Percentiles rank a stretch among this genome's conserved stretches.
phyloP scores from a whole-genome alignment of 2,797 vertebrate genomes.

The Darevskia mixta region DNA sequence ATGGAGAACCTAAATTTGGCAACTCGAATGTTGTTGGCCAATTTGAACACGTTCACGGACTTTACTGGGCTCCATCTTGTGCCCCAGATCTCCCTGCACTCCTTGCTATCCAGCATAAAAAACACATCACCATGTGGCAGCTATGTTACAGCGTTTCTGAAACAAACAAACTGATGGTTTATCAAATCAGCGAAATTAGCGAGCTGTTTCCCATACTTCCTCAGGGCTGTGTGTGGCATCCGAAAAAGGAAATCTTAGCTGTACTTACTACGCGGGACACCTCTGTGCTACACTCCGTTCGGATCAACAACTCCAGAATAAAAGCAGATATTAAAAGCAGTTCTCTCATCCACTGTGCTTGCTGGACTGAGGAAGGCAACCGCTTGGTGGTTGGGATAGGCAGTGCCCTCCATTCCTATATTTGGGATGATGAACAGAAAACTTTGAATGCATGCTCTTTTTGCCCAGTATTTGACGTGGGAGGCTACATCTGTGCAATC shows the following conservation, averaged over 20 bases:
- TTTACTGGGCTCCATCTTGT: conserved; percentile 89
- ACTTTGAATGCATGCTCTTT: conserved; percentile 86
- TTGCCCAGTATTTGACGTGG: conserved; percentile 90
- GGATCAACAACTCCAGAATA: conserved; percentile 81
- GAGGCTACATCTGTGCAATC: conserved; percentile 87
- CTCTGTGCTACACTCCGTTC: conserved; percentile 86
- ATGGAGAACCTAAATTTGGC: conserved; percentile 86
- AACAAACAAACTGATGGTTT: conserved; percentile 88
- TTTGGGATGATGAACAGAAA: conserved; percentile 92
- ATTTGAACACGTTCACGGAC: conserved; percentile 91
- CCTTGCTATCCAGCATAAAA: conserved; percentile 93
- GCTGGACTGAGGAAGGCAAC: conserved; percentile 92
- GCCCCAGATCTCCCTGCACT: conserved; percentile 82
- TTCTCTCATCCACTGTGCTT: conserved; percentile 89
- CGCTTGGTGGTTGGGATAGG: conserved; percentile 93
- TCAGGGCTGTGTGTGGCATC: conserved; percentile 97
- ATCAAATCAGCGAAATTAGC: conserved; percentile 90
- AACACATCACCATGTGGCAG: conserved; percentile 91
- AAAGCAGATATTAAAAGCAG: conserved; percentile 85
- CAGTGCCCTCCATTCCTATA: conserved; percentile 89
- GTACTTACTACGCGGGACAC: conserved; percentile 89
- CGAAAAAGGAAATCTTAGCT: conserved; percentile 85
- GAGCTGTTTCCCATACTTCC: conserved; percentile 89
- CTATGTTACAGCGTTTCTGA: conserved; percentile 84
- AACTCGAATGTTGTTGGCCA: conserved; percentile 92